phyloP scores from a whole-genome alignment of 2,888 invertebrate genomes.

The Tortricodes alternella region DNA sequence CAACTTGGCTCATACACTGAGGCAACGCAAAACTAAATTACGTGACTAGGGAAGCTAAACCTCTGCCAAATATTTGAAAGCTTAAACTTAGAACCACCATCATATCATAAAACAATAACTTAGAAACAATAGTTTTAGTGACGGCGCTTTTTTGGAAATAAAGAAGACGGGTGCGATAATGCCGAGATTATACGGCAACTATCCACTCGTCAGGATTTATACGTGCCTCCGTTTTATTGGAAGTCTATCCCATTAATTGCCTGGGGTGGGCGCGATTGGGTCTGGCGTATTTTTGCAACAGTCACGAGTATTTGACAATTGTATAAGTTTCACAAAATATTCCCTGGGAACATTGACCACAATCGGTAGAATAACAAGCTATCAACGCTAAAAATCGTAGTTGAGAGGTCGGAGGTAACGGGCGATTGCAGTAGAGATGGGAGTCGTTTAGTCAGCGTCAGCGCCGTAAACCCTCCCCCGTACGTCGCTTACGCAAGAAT shows the following conservation, averaged over 20 bases:
- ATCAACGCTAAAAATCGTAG: slow-evolving; percentile 38
- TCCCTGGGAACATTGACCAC: background rate
- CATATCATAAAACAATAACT: too few species aligned
- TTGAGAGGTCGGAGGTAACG: slow-evolving; percentile 36
- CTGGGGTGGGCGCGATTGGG: slow-evolving; percentile 10
- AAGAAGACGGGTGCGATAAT: slow-evolving; percentile 5
- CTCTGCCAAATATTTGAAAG: slow-evolving; percentile 18
- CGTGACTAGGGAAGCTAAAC: slow-evolving; percentile 6
- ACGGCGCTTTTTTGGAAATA: background rate
- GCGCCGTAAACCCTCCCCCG: slow-evolving; percentile 23
- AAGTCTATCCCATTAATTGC: slow-evolving; percentile 17
- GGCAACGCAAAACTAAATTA: slow-evolving; percentile 2
- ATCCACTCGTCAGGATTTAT: slow-evolving; percentile 25
- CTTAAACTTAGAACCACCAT: slow-evolving; percentile 4
- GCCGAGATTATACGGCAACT: slow-evolving; percentile 22
- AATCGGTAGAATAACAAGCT: slow-evolving; percentile 28
- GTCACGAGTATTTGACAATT: too few species aligned
- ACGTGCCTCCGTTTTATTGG: slow-evolving; percentile 27
- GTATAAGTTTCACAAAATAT: slow-evolving; percentile 2
- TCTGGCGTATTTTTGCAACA: slow-evolving; percentile 10
- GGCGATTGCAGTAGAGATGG: slow-evolving; percentile 33
- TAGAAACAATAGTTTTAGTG: too few species aligned
- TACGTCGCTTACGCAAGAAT: slow-evolving; percentile 17
- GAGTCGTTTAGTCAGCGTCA: slow-evolving; percentile 28
- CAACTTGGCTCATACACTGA: slow-evolving; percentile 7